A percentile compares a stretch with the other conserved stretches of the same genome.
phyloP scores from a whole-genome alignment of 2,888 invertebrate genomes.

The Nineta flava region DNA sequence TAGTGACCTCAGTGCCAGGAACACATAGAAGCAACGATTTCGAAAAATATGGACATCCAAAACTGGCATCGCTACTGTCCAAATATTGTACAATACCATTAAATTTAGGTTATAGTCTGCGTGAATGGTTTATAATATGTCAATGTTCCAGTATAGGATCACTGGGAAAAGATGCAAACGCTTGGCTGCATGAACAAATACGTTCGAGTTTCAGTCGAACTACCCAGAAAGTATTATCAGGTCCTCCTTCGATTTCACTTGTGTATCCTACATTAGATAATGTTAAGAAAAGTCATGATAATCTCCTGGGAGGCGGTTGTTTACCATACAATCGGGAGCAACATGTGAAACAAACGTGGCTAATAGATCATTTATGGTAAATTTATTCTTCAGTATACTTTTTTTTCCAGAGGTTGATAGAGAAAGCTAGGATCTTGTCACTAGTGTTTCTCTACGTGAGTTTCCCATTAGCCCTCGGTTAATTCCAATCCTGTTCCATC shows the following conservation, averaged over 20 bases:
- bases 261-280: conserved; percentile 72
- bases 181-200: conserved; percentile 68
- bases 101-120: conserved; percentile 29
- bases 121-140: conserved; percentile 53
- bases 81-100: conserved; percentile 40
- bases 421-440: too few species aligned
- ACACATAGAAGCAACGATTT: conserved; percentile 41
- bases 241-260: conserved; percentile 38
- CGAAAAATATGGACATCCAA: conserved; percentile 29
- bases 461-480: too few species aligned
- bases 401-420: too few species aligned
- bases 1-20: conserved; percentile 76
- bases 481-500: too few species aligned
- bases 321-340: conserved; percentile 67
- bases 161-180: conserved; percentile 48
- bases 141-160: conserved; percentile 89
- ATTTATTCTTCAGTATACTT: too few species aligned
- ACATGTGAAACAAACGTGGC: conserved; percentile 74
- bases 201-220: conserved; percentile 42
- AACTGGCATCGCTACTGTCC: conserved; percentile 33
- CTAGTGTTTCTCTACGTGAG: too few species aligned
- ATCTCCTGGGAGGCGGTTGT: conserved; percentile 70
- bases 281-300: conserved; percentile 72
- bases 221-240: conserved; percentile 33
- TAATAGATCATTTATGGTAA: conserved; percentile 60